phyloP scores from a whole-genome alignment of 2,888 invertebrate genomes.

The Scaptomyza caliginosa region DNA sequence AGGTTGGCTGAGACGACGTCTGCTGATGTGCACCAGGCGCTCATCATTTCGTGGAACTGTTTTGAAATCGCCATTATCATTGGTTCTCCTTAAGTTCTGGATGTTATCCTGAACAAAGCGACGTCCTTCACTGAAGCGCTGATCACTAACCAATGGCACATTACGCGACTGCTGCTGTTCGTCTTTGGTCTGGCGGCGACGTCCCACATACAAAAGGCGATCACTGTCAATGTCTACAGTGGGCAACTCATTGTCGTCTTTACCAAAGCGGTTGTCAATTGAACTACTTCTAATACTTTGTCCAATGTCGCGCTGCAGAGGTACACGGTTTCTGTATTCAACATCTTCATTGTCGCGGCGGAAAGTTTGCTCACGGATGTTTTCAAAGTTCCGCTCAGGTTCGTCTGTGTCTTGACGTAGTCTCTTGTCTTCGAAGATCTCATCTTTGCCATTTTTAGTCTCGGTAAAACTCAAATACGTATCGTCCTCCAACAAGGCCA shows the following conservation, averaged over 20 bases:
- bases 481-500: slow-evolving; percentile 46
- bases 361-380: slow-evolving; percentile 24
- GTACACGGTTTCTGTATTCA: slow-evolving; percentile 25
- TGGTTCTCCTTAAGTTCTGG: not conserved
- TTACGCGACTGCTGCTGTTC: slow-evolving; percentile 23
- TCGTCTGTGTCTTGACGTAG: not conserved
- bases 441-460: not conserved
- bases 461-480: not conserved
- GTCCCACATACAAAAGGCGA: slow-evolving; percentile 56
- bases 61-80: slow-evolving; percentile 15
- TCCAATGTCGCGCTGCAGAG: slow-evolving; percentile 38
- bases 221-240: slow-evolving; percentile 39
- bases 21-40: slow-evolving; percentile 63
- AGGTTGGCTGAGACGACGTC: slow-evolving; percentile 50
- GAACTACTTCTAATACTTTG: slow-evolving; percentile 12
- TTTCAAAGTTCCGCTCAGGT: slow-evolving; percentile 6
- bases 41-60: slow-evolving; percentile 53
- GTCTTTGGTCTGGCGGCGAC: slow-evolving; percentile 53
- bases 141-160: not conserved
- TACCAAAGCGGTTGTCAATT: not conserved
- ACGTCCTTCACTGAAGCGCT: slow-evolving; percentile 19
- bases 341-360: slow-evolving; percentile 14
- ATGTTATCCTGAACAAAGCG: slow-evolving; percentile 1
- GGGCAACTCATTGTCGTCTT: slow-evolving; percentile 35
- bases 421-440: not conserved